A percentile compares a stretch with the other conserved stretches of the same genome.
Evolutionary conservation across 2,113 vertebrate species (phyloP).

Genomic region (Macquaria australasica): DNA sequence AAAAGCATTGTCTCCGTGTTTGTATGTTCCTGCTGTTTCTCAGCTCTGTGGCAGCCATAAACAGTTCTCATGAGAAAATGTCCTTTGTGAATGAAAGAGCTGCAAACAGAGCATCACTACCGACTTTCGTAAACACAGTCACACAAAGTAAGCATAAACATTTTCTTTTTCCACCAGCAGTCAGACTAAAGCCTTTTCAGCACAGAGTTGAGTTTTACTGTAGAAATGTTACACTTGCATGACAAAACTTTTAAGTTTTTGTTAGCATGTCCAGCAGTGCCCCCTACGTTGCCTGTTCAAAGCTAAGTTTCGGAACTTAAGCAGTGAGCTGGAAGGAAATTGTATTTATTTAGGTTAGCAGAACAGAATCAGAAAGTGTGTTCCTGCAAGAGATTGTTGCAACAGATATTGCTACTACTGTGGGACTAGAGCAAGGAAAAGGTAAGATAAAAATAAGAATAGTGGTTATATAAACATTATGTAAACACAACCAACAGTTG

Average conservation of each 20-base stretch:
- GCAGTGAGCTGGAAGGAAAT: too few relatives aligned
- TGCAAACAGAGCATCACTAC: constrained; percentile 28
- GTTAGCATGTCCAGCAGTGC: background rate
- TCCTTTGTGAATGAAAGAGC: constrained; percentile 22
- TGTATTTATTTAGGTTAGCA: background rate
- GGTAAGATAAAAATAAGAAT: background rate
- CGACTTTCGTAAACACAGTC: constrained; percentile 28
- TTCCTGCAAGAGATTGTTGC: background rate
- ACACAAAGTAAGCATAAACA: constrained; percentile 1
- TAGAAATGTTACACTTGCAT: background rate
- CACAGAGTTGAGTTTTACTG: background rate
- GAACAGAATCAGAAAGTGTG: background rate
- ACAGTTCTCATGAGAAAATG: constrained; percentile 51
- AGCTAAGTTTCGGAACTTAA: background rate
- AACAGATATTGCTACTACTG: background rate
- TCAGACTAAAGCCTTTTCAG: background rate
- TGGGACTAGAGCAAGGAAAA: background rate
- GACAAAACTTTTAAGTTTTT: background rate
- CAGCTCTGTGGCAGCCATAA: constrained; percentile 35
- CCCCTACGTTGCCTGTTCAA: background rate
- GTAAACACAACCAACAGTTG: background rate
- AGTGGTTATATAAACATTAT: constrained; percentile 15
- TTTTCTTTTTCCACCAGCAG: background rate
- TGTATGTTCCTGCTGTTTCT: constrained; percentile 52
- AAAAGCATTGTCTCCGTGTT: constrained; percentile 35